phyloP scores from a whole-genome alignment of 1,140 invertebrate species.

The Choristoneura fumiferana region DNA sequence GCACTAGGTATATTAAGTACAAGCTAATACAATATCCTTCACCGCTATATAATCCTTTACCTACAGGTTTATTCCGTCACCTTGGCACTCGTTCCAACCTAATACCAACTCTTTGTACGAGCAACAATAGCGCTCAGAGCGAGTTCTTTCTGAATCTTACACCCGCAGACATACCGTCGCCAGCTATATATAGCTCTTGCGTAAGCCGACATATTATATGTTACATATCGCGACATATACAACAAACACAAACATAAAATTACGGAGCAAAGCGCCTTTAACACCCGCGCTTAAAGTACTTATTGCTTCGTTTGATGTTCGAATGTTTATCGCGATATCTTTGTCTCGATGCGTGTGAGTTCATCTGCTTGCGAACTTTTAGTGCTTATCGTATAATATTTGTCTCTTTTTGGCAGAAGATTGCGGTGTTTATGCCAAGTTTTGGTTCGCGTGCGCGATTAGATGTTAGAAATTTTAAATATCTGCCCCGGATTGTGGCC shows the following conservation, averaged over 20 bases:
- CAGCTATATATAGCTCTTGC: slow-evolving; percentile 32
- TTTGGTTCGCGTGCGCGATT: not conserved
- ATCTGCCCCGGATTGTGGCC: no score
- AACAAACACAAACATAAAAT: not conserved
- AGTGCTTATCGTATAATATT: slow-evolving; percentile 1
- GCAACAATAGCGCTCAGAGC: slow-evolving; percentile 6
- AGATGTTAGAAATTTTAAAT: no score
- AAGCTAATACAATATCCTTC: no score
- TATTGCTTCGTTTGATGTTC: not conserved
- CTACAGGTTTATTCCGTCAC: not conserved
- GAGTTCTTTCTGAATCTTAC: not conserved
- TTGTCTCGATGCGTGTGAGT: not conserved
- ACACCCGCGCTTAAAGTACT: not conserved
- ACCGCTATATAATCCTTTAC: no score
- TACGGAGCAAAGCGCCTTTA: not conserved
- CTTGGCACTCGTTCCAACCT: slow-evolving; percentile 1
- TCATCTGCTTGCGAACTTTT: slow-evolving; percentile 2
- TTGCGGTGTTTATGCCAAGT: slow-evolving; percentile 8
- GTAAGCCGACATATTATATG: slow-evolving; percentile 19
- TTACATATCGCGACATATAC: slow-evolving; percentile 6
- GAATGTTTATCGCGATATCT: not conserved
- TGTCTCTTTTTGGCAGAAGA: slow-evolving; percentile 5
- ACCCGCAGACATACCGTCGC: slow-evolving; percentile 33
- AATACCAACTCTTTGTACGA: slow-evolving; percentile 10
- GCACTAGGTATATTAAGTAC: no score